phyloP scores from a whole-genome alignment of 2,797 vertebrate species.

The Anableps anableps region DNA sequence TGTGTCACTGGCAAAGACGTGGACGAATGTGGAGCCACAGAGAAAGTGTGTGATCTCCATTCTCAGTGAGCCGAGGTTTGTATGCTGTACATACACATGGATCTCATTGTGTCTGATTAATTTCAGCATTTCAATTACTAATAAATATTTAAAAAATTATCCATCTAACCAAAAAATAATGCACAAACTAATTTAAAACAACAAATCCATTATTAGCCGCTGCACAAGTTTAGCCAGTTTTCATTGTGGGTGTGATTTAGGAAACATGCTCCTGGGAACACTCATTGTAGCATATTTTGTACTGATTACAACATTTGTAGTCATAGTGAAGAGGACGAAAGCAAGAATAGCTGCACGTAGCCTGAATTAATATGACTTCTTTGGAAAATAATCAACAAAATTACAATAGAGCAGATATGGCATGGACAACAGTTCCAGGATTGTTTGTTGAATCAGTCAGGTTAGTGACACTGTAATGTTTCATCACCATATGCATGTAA shows the following conservation, averaged over 20 bases:
- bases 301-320: slow-evolving; percentile 6
- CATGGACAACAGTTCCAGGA: background rate
- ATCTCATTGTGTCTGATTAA: background rate
- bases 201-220: background rate
- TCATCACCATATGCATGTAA: slow-evolving; percentile 4
- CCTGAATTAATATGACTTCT: background rate
- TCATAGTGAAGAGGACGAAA: background rate
- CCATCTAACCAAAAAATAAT: background rate
- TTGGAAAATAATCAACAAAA: background rate
- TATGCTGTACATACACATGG: slow-evolving; percentile 11
- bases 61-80: slow-evolving; percentile 89
- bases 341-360: background rate
- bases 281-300: background rate
- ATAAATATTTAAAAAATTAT: background rate
- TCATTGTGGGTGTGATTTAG: background rate
- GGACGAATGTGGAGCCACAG: slow-evolving; percentile 91
- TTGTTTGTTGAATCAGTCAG: background rate
- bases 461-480: background rate
- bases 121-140: background rate
- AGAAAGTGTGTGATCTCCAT: slow-evolving; percentile 90
- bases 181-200: background rate
- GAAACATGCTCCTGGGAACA: background rate
- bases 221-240: background rate
- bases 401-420: background rate
- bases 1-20: slow-evolving; percentile 89